phyloP scores from a whole-genome alignment of 2,888 invertebrate species.

The Cheilosia vernalis region DNA sequence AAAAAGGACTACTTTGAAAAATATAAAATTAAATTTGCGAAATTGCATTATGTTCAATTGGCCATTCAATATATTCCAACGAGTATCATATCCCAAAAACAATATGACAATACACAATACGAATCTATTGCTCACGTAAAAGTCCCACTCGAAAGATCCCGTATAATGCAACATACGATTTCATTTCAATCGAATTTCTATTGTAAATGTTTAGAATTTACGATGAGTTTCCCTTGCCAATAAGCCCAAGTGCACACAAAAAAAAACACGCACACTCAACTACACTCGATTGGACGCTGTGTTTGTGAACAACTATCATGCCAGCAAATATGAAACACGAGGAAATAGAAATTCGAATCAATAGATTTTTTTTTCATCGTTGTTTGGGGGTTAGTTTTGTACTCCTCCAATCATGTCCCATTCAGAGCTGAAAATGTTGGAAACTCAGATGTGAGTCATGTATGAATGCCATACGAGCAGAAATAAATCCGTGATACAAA shows the following conservation, averaged over 20 bases:
- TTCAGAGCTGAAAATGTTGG: constrained; percentile 38
- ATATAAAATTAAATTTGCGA: no score
- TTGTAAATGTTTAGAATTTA: constrained; percentile 55
- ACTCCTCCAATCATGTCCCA: constrained; percentile 32
- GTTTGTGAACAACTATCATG: constrained; percentile 1
- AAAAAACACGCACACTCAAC: not conserved
- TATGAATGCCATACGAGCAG: constrained; percentile 8
- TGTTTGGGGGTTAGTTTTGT: constrained; percentile 16
- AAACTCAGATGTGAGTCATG: constrained; percentile 11
- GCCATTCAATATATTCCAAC: not conserved
- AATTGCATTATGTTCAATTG: no score
- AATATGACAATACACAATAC: not conserved
- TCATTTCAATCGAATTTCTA: constrained; percentile 58
- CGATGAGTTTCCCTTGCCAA: constrained; percentile 27
- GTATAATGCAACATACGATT: constrained; percentile 48
- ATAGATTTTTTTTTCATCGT: constrained; percentile 30
- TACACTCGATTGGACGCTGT: constrained; percentile 6
- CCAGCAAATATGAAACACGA: not conserved
- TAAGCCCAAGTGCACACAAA: not conserved
- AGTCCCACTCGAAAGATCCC: not conserved
- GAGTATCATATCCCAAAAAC: not conserved
- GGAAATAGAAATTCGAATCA: constrained; percentile 13
- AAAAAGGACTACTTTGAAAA: no score
- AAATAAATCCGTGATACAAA: constrained; percentile 37
- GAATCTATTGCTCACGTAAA: not conserved